Evolutionary conservation across 2,797 vertebrate genomes (phyloP).

Genomic region (Phylloscopus collybita): DNA sequence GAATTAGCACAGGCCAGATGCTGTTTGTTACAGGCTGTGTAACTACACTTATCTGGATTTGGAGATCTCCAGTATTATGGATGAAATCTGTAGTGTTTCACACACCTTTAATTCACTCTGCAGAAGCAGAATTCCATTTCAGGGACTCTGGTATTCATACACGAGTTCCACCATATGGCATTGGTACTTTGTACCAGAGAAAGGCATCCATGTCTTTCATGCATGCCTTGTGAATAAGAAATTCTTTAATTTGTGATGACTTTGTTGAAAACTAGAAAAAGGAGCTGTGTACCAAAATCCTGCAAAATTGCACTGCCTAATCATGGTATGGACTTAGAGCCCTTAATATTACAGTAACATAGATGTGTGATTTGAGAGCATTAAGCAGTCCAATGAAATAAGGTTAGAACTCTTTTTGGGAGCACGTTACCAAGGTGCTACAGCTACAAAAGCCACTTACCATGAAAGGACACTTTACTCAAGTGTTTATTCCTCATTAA

Average conservation of each 20-base stretch:
- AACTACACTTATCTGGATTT: not conserved
- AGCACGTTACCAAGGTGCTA: not conserved
- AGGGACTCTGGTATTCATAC: not conserved
- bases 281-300: not conserved
- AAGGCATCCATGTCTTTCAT: not conserved
- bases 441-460: not conserved
- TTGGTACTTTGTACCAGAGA: not conserved
- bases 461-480: not conserved
- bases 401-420: not conserved
- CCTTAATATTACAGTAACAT: not conserved
- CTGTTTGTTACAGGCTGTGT: not conserved
- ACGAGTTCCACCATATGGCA: not conserved
- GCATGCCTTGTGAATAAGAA: not conserved
- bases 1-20: not conserved
- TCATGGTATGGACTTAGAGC: not conserved
- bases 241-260: not conserved
- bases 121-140: not conserved
- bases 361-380: not conserved
- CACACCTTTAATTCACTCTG: not conserved
- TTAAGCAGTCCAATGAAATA: not conserved
- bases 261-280: not conserved
- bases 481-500: not conserved
- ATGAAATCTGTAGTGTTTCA: not conserved
- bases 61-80: rapidly evolving
- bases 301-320: not conserved